A percentile compares a stretch with the other conserved stretches of the same genome.
These are phyloP conservation scores for Cranoglanis bouderius DNA, from an alignment of 2,113 vertebrate species.

Conservation along the genomic window DNA sequence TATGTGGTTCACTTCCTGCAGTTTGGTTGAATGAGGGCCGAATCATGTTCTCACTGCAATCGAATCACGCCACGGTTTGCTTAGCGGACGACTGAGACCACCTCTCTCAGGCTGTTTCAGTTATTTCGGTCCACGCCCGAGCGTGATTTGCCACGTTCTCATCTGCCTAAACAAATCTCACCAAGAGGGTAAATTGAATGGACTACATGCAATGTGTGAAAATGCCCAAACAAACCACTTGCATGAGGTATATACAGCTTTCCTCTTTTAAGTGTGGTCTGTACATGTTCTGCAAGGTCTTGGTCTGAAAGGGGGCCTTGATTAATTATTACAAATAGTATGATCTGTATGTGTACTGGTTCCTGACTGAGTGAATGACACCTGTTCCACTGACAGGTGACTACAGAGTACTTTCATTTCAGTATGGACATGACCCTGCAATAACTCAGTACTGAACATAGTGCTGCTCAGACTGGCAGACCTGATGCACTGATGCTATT, in stretches of 20 bases:
- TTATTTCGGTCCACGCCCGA: not conserved
- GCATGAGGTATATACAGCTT: not conserved
- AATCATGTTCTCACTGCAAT: not conserved
- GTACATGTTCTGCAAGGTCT: not conserved
- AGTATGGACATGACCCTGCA: slow-evolving; percentile 39
- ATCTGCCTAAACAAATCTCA: not conserved
- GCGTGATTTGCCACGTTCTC: not conserved
- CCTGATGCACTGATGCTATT: slow-evolving; percentile 32
- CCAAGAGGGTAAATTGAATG: not conserved
- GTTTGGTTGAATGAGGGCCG: not conserved
- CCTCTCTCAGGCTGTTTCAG: not conserved
- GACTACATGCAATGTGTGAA: not conserved
- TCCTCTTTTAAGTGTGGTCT: not conserved
- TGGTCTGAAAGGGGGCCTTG: slow-evolving; percentile 8
- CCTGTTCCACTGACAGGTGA: slow-evolving; percentile 12
- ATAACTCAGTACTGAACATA: slow-evolving; percentile 48
- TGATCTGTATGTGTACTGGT: not conserved
- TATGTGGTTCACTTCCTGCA: not conserved
- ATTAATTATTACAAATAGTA: slow-evolving; percentile 14
- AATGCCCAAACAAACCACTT: not conserved
- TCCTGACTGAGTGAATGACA: not conserved
- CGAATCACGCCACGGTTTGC: not conserved
- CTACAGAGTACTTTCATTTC: slow-evolving; percentile 31
- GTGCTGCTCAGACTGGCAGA: not conserved
- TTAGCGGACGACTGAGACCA: not conserved